A percentile compares a stretch with the other conserved stretches of the same genome.
These are phyloP conservation scores for Oncopodura yosiiana DNA, from an alignment of 1,140 invertebrate species.

Conservation along the genomic window DNA sequence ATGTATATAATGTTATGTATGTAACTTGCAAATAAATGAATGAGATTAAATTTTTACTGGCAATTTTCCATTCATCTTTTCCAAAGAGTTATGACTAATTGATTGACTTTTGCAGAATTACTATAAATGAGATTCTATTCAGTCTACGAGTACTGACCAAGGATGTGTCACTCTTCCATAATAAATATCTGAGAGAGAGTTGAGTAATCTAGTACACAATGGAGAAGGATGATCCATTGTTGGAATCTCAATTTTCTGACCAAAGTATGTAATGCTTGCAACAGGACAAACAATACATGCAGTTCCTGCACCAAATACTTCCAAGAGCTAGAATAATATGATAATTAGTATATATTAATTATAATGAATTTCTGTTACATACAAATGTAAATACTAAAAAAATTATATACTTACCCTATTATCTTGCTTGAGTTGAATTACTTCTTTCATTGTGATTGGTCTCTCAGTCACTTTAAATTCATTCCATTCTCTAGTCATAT, in stretches of 20 bases:
- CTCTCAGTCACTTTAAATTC: slow-evolving; percentile 78
- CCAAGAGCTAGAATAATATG: slow-evolving; percentile 59
- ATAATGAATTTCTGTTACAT: neutral
- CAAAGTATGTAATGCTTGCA: slow-evolving; percentile 63
- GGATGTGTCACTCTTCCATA: slow-evolving; percentile 73
- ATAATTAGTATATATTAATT: slow-evolving; percentile 1
- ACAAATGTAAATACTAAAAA: neutral
- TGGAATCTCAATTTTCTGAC: slow-evolving; percentile 55
- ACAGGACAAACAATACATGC: slow-evolving; percentile 87
- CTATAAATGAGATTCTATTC: too few relatives aligned
- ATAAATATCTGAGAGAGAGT: slow-evolving; percentile 70
- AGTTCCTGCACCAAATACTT: slow-evolving; percentile 90
- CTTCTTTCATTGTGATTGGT: slow-evolving; percentile 72
- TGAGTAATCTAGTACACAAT: slow-evolving; percentile 52
- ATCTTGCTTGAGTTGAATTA: slow-evolving; percentile 61
- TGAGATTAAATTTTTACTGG: too few relatives aligned
- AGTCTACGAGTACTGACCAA: slow-evolving; percentile 49
- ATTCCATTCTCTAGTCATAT: slow-evolving; percentile 71
- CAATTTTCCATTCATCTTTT: too few relatives aligned
- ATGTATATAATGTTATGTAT: too few relatives aligned
- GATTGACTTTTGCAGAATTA: too few relatives aligned
- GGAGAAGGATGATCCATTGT: slow-evolving; percentile 60
- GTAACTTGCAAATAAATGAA: too few relatives aligned
- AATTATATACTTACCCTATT: slow-evolving; percentile 60
- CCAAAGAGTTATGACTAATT: too few relatives aligned